Conservation (phyloP, 2,888 invertebrate genomes). For the Drosophila longiperda region DNA sequence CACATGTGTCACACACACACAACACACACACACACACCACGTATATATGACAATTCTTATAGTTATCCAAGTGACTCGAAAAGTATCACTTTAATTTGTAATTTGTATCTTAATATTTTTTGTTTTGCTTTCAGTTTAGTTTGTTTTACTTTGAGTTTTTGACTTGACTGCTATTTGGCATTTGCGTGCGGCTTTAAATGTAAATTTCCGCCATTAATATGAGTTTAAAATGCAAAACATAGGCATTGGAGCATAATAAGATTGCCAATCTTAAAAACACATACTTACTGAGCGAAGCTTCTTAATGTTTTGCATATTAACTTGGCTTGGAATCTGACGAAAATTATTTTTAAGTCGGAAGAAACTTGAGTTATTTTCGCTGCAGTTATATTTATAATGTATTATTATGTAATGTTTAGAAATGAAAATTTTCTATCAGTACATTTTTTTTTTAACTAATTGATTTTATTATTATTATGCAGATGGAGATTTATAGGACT, state of each 20-base stretch:
- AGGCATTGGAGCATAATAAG: slow-evolving; percentile 13
- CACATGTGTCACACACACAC: slow-evolving; percentile 27
- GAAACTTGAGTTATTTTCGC: background rate
- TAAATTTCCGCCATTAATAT: slow-evolving; percentile 44
- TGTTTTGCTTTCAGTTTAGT: slow-evolving; percentile 51
- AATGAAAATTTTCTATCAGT: background rate
- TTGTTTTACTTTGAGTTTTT: slow-evolving; percentile 41
- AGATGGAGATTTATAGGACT: no score
- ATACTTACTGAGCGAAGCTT: background rate
- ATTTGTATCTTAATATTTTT: no score
- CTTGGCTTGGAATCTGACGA: background rate
- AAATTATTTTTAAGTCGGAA: background rate
- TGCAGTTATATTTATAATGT: background rate
- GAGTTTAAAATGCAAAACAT: slow-evolving; percentile 28
- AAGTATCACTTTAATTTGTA: slow-evolving; percentile 64
- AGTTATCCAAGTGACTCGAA: slow-evolving; percentile 8
- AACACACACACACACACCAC: slow-evolving; percentile 6
- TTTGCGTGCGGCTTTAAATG: slow-evolving; percentile 46
- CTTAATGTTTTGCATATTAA: background rate
- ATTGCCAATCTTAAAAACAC: slow-evolving; percentile 10
- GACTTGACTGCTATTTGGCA: slow-evolving; percentile 4
- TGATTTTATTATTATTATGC: no score
- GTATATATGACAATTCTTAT: slow-evolving; percentile 24
- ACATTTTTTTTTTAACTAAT: no score
- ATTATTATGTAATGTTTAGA: background rate